phyloP scores from a whole-genome alignment of 2,797 vertebrate genomes.

The Darevskia mixta region DNA sequence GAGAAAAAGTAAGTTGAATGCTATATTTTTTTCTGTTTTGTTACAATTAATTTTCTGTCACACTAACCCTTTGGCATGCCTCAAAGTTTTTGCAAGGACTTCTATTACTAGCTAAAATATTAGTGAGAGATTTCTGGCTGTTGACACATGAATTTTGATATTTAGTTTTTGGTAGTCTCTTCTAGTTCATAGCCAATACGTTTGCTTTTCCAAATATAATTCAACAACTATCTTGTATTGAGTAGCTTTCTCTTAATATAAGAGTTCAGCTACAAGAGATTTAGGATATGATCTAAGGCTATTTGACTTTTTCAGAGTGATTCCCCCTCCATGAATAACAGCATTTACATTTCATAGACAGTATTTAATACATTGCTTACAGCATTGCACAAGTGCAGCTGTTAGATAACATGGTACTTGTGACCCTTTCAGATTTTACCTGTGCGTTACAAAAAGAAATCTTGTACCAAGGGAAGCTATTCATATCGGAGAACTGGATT shows the following conservation, averaged over 20 bases:
- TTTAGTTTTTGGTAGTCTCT: not conserved
- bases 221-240: not conserved
- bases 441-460: conserved; percentile 98
- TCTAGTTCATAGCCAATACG: not conserved
- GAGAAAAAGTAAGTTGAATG: conserved; percentile 88
- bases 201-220: conserved; percentile 8
- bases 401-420: conserved; percentile 15
- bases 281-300: not conserved
- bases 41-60: not conserved
- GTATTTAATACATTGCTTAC: conserved; percentile 6
- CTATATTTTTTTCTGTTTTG: not conserved
- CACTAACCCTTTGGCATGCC: not conserved
- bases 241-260: not conserved
- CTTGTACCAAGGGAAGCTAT: conserved; percentile 95
- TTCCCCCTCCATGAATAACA: not conserved
- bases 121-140: not conserved
- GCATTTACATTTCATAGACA: not conserved
- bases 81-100: not conserved
- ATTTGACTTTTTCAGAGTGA: not conserved
- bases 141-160: not conserved
- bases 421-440: conserved; percentile 87
- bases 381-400: conserved; percentile 3
- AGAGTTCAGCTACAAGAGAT: not conserved
- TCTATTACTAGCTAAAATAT: not conserved
- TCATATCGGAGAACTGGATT: conserved; percentile 96